phyloP scores from a whole-genome alignment of 2,888 invertebrate genomes.

The Galeopsomyia nigrocyanea region DNA sequence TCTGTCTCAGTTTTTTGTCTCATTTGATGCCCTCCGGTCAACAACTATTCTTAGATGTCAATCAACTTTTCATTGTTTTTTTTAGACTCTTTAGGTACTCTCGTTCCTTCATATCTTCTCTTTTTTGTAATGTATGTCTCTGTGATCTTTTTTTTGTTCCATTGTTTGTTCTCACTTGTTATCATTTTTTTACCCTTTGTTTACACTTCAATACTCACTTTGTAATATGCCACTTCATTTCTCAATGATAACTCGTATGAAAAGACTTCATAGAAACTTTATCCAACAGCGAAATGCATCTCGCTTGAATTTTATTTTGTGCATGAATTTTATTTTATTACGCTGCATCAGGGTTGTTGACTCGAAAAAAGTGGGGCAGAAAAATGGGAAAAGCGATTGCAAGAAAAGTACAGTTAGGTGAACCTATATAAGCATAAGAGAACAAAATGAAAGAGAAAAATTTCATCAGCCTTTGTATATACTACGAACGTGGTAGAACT shows the following conservation, averaged over 20 bases:
- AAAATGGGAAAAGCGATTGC: not conserved
- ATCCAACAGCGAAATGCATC: conserved; percentile 39
- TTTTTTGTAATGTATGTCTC: not conserved
- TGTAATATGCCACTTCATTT: conserved; percentile 35
- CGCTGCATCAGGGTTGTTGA: not conserved
- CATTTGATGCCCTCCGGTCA: conserved; percentile 8
- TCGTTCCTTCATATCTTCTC: not conserved
- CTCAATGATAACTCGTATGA: too few relatives aligned
- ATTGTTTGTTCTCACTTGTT: conserved; percentile 37
- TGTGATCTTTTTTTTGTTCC: conserved; percentile 27
- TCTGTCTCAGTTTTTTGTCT: not conserved
- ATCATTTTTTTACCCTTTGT: conserved; percentile 41
- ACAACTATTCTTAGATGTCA: conserved; percentile 13
- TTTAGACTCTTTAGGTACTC: conserved; percentile 6
- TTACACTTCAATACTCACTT: conserved; percentile 30
- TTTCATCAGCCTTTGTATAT: too few relatives aligned
- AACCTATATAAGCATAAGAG: too few relatives aligned
- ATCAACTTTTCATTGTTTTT: conserved; percentile 35
- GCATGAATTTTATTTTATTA: conserved; percentile 37
- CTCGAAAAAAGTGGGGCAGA: conserved; percentile 1
- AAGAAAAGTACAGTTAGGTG: too few relatives aligned
- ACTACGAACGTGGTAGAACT: too few relatives aligned
- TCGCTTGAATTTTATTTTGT: not conserved
- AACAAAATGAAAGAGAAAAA: too few relatives aligned
- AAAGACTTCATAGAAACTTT: conserved; percentile 55